Base-by-base conservation (phyloP, 2,113 vertebrate species). In the Seriola rivoliana region DNA sequence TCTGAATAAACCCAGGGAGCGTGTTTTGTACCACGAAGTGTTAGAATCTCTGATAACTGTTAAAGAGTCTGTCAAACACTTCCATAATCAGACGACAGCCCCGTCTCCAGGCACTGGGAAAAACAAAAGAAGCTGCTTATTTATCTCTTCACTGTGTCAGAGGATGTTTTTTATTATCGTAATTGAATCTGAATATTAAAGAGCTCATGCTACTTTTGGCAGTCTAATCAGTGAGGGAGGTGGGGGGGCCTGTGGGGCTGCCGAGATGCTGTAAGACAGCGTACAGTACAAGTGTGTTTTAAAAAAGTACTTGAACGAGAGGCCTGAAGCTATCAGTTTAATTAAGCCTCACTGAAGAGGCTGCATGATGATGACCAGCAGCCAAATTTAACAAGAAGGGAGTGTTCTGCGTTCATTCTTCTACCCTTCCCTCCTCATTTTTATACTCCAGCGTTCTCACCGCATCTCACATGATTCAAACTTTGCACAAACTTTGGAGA, bases 111-210 rank as follows among this genome's bases (percentile, higher is more conserved):
- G 64, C 25, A n/a, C 57, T 66, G 7, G 3, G 36, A 38, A 79
- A 76, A 75, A 67, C 42, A 80, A 72, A 63, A 0, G 8, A 19
- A n/a, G 52, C 59, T 19, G 34, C 25, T 73, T 42, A 54, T 64
- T 73, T 42, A 54, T 64, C 65, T 50, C 29, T 58, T 67, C 50
- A 17, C 62, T 75, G 11, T 63, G 69, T 64, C 58, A 32, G 19
- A 34, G 65, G 44, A 19, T 75, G 65, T 42, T 75, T 81, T 81
- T 67, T 46, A 77, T 60, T 70, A 80, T 82, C 44, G 0, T 60
- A 79, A 79, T 85, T 86, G 68, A 74, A 87, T 89, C 77, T 44
- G 62, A 78, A 86, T 66, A 68, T 77, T 72, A 57, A 59, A 68
- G 52, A 0, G 1, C n/a, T 55, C 6, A 13, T 5, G 8, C 32